These are phyloP conservation scores for Dendropsophus ebraccatus DNA, from an alignment of 2,113 vertebrate genomes.

Conservation along the genomic window DNA sequence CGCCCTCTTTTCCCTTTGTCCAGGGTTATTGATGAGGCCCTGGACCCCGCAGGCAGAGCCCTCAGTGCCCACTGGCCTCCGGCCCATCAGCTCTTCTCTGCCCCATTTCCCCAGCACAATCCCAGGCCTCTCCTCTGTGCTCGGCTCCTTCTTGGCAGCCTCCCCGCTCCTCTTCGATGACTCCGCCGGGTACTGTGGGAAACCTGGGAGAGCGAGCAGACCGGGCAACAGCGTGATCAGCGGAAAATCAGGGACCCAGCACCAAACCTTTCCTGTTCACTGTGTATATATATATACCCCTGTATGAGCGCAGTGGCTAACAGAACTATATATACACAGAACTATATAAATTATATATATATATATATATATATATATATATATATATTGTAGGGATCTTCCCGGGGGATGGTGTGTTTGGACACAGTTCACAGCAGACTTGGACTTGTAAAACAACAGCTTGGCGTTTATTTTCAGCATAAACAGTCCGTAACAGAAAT, in stretches of 20 bases:
- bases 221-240: background rate
- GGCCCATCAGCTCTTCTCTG: constrained; percentile 10
- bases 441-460: no score
- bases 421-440: no score
- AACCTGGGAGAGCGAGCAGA: background rate
- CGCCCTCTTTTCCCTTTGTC: background rate
- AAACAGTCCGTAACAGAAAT: no score
- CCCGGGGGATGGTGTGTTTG: no score
- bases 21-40: background rate
- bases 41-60: background rate
- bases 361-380: no score
- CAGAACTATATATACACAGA: no score
- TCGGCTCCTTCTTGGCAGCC: background rate
- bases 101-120: constrained; percentile 19
- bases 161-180: background rate
- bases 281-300: no score
- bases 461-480: no score
- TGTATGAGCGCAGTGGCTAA: no score
- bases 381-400: no score
- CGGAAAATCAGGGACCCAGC: background rate
- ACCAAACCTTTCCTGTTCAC: background rate
- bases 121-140: background rate
- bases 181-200: background rate
- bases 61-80: background rate
- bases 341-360: no score